Evolutionary conservation across 1,140 invertebrate genomes (phyloP), one percentile per base, ranked within the genome.

Genomic region (Diprion similis): DNA sequence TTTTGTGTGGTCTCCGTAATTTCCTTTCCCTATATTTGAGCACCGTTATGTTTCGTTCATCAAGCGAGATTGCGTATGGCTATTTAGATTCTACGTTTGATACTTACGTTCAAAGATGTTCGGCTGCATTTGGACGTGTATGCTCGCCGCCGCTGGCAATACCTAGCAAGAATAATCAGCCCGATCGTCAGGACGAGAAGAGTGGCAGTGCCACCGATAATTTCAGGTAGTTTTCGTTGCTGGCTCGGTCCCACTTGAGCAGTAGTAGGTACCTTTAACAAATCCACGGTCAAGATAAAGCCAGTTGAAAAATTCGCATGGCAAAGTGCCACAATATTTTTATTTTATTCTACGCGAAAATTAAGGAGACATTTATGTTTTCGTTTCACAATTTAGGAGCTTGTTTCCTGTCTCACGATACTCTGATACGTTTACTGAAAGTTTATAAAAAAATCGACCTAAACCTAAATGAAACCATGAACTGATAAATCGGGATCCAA

Each of bases 181-280:
- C 11, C 11, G 11, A 59, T 17, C 10, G 15, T 51, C 51, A 86
- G 68, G 66, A 86, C 4, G n/a, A 59, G 66, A 79, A 85, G 37
- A 82, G 82, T 80, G 87, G 68, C 7, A 79, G 71, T 71, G 84
- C 82, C 51, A 66, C 83, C 85, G 77, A 85, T 76, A 74, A 85
- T 82, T 79, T 87, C 85, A 76, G 85, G 80, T 80, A 86, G 76
- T 74, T 79, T 85, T 48, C 80, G 82, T 64, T 13, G 78, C 78
- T 8, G 75, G 70, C 13, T 78, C n/a, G 51, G 80, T 15, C 83
- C 82, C 15, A 86, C 83, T 86, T 87, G 75, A 17, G 75, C 18
- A 37, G 73, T 59, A 4, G 24, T 37, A 6, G 24, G 24, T 6
- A 37, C 24, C 24, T 37, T 37, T 6, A 37, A 37, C 24, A 0